Evolutionary conservation across 2,113 vertebrate genomes (phyloP), one percentile per base, ranked within the genome.

Genomic region (Pogonocichla stellata): DNA sequence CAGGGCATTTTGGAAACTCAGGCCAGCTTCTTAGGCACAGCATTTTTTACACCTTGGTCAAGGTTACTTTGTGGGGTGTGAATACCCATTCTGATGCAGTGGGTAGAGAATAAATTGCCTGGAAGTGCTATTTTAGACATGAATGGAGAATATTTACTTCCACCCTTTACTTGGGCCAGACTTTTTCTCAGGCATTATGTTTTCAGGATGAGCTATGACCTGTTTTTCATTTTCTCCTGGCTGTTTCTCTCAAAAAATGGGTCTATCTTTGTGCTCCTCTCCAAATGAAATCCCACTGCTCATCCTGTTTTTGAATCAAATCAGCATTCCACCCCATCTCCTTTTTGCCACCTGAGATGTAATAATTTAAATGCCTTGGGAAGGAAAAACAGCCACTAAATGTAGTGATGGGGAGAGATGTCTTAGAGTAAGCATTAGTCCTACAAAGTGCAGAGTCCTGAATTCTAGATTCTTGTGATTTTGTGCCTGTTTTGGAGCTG

Each of bases 71-170:
- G 71, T 61, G 51, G 74, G 71, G 58, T 86, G 71, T 62, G 84
- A 90, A 69, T 62, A 82, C 45, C 38, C 75, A 69, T 92, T 85
- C 80, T 42, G 43, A 38, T 82, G 56, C 72, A 50, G 38, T 51
- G 56, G 62, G 24, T 69, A 24, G 77, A 40, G 25, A 86, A 43
- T 48, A 87, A 89, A 90, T 93, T 95, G 87, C 71, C 53, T 73
- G 54, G 58, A 80, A 94, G 38, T 1, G 9, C 62, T 90, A 38
- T 85, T 75, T 87, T 87, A 91, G 86, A 57, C 29, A 61, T 70
- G 58, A 90, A 90, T 91, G 81, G 84, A 57, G 87, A 81, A 90
- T 92, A 89, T 95, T 95, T 97, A 57, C 65, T 86, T 85, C 66
- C 50, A 54, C 69, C 9, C 73, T 92, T 89, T 75, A 86, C 78